These are phyloP conservation scores for Polyergus mexicanus DNA, from an alignment of 1,140 invertebrate species.

Conservation along the genomic window DNA sequence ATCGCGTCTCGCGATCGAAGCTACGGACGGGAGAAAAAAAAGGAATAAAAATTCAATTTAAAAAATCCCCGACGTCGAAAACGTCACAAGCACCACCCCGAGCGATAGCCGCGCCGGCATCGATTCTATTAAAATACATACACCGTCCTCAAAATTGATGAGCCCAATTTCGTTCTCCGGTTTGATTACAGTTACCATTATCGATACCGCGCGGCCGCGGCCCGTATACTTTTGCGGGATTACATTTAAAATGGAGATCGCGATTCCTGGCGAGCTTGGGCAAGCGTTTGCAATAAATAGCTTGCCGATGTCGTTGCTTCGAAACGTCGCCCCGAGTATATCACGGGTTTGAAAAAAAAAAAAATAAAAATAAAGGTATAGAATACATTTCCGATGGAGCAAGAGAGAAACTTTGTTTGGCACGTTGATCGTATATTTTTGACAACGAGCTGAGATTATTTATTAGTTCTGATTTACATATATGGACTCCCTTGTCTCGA, in stretches of 20 bases:
- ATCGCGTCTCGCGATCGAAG: constrained; percentile 1
- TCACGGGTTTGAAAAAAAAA: constrained; percentile 23
- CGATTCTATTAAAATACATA: constrained; percentile 55
- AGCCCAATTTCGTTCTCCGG: constrained; percentile 34
- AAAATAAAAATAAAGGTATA: neutral
- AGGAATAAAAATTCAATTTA: constrained; percentile 50
- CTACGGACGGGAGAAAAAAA: neutral
- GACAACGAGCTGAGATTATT: neutral
- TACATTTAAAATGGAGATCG: constrained; percentile 64
- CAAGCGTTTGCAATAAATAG: constrained; percentile 51
- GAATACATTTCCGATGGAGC: too few species aligned
- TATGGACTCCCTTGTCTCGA: neutral
- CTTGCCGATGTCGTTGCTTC: constrained; percentile 29
- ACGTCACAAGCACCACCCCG: neutral
- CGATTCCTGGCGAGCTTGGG: constrained; percentile 27
- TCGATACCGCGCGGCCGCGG: constrained; percentile 39
- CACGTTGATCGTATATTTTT: constrained; percentile 15
- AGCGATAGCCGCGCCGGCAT: constrained; percentile 40
- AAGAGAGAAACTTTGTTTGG: neutral
- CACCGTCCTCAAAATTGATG: constrained; percentile 53
- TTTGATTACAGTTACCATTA: constrained; percentile 62
- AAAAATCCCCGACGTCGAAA: constrained; percentile 24
- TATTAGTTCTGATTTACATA: constrained; percentile 15
- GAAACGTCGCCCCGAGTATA: constrained; percentile 20
- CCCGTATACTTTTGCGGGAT: constrained; percentile 48